Evolutionary conservation across 2,113 vertebrate species (phyloP).

Genomic region (Erpornis zantholeuca): DNA sequence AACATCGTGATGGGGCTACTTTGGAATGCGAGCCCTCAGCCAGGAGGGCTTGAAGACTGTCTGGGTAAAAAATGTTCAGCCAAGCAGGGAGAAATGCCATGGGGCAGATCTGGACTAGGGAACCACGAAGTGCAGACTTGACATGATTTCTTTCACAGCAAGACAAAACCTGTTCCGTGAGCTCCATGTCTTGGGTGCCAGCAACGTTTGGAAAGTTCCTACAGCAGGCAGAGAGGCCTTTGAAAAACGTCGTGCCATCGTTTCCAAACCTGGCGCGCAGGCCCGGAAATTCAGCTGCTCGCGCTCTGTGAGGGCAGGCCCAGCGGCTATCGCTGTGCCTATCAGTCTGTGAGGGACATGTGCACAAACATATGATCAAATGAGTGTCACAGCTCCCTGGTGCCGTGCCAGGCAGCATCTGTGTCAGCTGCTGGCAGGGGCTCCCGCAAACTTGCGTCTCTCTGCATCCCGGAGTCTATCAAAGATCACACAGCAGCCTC

Average conservation of each 20-base stretch:
- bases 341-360: not conserved
- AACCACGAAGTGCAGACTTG: not conserved
- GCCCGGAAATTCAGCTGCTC: not conserved
- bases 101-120: not conserved
- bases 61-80: not conserved
- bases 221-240: not conserved
- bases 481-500: not conserved
- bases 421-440: constrained; percentile 39
- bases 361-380: constrained; percentile 23
- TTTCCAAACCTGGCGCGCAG: not conserved
- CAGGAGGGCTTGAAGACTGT: not conserved
- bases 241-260: not conserved
- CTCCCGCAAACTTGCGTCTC: not conserved
- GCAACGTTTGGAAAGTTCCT: not conserved
- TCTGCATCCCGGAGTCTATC: not conserved
- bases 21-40: not conserved
- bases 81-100: not conserved
- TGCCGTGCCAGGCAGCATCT: constrained; percentile 39
- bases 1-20: accelerated
- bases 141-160: not conserved
- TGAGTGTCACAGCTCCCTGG: constrained; percentile 29
- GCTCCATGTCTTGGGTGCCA: not conserved
- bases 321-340: constrained; percentile 12
- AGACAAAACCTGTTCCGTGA: not conserved
- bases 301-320: not conserved